These are phyloP conservation scores for Andrena minutula DNA, from an alignment of 2,888 invertebrate species.

Conservation along the genomic window DNA sequence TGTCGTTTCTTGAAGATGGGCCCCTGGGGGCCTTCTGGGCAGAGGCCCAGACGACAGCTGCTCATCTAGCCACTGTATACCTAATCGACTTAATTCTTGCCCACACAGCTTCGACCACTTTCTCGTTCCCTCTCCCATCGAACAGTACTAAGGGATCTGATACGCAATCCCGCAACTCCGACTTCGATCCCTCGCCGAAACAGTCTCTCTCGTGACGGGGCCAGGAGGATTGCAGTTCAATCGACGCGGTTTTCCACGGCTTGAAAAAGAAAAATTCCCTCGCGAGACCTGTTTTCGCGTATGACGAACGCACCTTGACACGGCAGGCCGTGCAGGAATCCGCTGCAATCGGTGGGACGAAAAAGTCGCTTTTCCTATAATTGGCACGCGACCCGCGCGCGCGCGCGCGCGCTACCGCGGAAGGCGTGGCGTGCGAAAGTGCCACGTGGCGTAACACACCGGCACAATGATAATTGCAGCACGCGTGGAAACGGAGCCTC, in stretches of 20 bases:
- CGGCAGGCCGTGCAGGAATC: slow-evolving; percentile 46
- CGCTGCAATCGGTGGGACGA: slow-evolving; percentile 26
- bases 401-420: slow-evolving; percentile 25
- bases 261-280: slow-evolving; percentile 10
- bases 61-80: too few species aligned
- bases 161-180: too few species aligned
- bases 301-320: slow-evolving; percentile 59
- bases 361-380: slow-evolving; percentile 63
- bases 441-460: slow-evolving; percentile 61
- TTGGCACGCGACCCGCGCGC: slow-evolving; percentile 51
- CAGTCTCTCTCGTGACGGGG: background rate
- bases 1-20: too few species aligned
- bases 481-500: slow-evolving; percentile 49
- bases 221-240: slow-evolving; percentile 15
- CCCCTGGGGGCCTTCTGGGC: too few species aligned
- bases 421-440: slow-evolving; percentile 65
- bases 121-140: too few species aligned
- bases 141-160: too few species aligned
- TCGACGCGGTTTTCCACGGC: slow-evolving; percentile 40
- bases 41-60: too few species aligned
- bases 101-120: too few species aligned
- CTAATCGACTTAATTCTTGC: too few species aligned
- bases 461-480: slow-evolving; percentile 59
- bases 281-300: slow-evolving; percentile 50
- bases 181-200: background rate